Conservation (phyloP, 2,888 invertebrate genomes). For the Anoncus sp. region DNA sequence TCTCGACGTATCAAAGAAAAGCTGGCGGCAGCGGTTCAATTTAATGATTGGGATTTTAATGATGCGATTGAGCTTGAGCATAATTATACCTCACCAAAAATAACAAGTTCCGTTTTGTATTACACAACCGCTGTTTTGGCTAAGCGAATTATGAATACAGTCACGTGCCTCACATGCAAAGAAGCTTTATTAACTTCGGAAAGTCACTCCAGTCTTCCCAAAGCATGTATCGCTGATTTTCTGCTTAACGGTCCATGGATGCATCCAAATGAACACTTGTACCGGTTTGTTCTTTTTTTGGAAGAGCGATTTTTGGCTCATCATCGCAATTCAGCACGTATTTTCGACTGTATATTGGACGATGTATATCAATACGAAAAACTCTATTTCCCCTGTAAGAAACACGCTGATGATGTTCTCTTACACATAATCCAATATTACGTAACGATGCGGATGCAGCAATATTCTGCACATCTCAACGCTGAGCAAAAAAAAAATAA, state of each 20-base stretch:
- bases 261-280: constrained; percentile 52
- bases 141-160: constrained; percentile 44
- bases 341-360: constrained; percentile 49
- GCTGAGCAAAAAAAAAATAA: neutral
- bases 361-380: constrained; percentile 42
- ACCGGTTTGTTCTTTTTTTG: constrained; percentile 38
- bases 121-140: constrained; percentile 47
- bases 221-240: constrained; percentile 42
- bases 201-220: constrained; percentile 40
- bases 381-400: constrained; percentile 31
- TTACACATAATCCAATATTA: constrained; percentile 41
- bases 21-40: constrained; percentile 31
- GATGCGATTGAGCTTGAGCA: constrained; percentile 52
- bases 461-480: constrained; percentile 28
- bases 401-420: constrained; percentile 27
- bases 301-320: constrained; percentile 49
- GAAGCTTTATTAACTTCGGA: constrained; percentile 39
- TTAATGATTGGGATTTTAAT: constrained; percentile 52
- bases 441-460: constrained; percentile 49
- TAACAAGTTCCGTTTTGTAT: constrained; percentile 52
- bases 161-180: constrained; percentile 51
- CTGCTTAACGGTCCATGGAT: constrained; percentile 33
- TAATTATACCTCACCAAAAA: constrained; percentile 52
- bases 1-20: constrained; percentile 51
- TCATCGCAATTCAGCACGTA: constrained; percentile 47